Evolutionary conservation across 2,797 vertebrate genomes (phyloP), one percentile per base, ranked within the genome.

Genomic region (Paramormyrops hopkinsi): DNA sequence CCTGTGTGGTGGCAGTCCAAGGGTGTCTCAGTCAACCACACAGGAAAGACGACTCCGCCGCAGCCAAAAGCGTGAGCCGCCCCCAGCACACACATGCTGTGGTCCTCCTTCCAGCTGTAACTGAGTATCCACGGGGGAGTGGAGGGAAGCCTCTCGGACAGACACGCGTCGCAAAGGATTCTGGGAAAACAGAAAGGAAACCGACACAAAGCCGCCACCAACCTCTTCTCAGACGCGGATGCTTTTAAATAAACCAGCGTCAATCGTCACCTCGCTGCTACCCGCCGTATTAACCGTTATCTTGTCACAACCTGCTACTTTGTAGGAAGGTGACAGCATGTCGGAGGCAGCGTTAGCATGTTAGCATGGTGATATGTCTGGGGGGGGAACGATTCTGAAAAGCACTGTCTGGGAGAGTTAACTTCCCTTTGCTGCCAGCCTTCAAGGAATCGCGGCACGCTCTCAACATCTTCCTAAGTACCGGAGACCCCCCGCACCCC

Each of bases 401-500:
- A 73, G 65, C 25, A 29, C 12, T 33, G 37, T 19, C 84, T 46
- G 62, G 76, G 65, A 86, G 44, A 5, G 65, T 14, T 19, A 48
- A 87, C 89, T 86, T 88, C 85, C 69, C 86, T 89, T 86, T 50
- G 79, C 88, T 90, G 82, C 83, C 89, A 90, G 86, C 90, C 90
- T 89, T 91, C 90, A 90, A 90, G 88, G 90, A 89, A 89, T 90
- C 86, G 90, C 79, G 90, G 88, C 85, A 88, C 88, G 79, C 82
- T 91, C 88, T 88, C 84, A 86, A 89, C 88, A 89, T 90, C 88
- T 91, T 91, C 88, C 90, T 79, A 88, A 88, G 87, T 88, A 76
- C 59, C 88, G 33, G 4, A 50, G 89, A 48, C 48, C 82, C 90
- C 87, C 90, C 85, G 65, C 90, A 84, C 88, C 86, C 90, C 86